phyloP scores from a whole-genome alignment of 1,140 invertebrate species.

The Chymomyza costata region DNA sequence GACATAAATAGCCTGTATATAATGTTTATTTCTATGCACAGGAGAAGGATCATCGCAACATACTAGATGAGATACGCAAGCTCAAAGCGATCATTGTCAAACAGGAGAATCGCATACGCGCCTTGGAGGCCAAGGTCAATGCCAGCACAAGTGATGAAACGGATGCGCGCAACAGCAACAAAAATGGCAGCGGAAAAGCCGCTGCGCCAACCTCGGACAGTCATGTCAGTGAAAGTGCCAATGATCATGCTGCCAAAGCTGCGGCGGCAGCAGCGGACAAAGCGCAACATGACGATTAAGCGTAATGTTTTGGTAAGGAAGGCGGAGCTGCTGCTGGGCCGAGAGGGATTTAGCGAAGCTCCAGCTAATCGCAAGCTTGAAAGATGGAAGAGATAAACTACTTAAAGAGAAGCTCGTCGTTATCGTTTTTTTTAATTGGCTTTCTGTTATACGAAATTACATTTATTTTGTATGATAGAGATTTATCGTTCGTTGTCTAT shows the following conservation, averaged over 20 bases:
- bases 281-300: slow-evolving; percentile 42
- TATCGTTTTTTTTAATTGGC: slow-evolving; percentile 49
- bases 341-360: neutral
- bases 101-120: slow-evolving; percentile 89
- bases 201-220: slow-evolving; percentile 37
- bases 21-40: slow-evolving; percentile 29
- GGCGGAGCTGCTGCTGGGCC: neutral
- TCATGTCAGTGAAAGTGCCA: slow-evolving; percentile 62
- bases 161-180: slow-evolving; percentile 60
- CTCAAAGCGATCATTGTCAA: slow-evolving; percentile 95
- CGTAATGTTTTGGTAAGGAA: too few species aligned
- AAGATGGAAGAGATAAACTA: slow-evolving; percentile 30
- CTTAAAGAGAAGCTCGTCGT: slow-evolving; percentile 58
- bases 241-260: slow-evolving; percentile 48
- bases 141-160: slow-evolving; percentile 51
- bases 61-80: slow-evolving; percentile 90
- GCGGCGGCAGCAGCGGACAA: slow-evolving; percentile 26
- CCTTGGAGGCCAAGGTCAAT: slow-evolving; percentile 76
- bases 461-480: slow-evolving; percentile 39
- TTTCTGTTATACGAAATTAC: slow-evolving; percentile 44
- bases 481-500: slow-evolving; percentile 42
- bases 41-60: slow-evolving; percentile 85
- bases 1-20: neutral
- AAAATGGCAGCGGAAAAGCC: slow-evolving; percentile 37
- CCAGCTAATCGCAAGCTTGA: neutral